Evolutionary conservation across 2,797 vertebrate genomes (phyloP), one percentile per base, ranked within the genome.

Genomic region (Acanthurus tractus): DNA sequence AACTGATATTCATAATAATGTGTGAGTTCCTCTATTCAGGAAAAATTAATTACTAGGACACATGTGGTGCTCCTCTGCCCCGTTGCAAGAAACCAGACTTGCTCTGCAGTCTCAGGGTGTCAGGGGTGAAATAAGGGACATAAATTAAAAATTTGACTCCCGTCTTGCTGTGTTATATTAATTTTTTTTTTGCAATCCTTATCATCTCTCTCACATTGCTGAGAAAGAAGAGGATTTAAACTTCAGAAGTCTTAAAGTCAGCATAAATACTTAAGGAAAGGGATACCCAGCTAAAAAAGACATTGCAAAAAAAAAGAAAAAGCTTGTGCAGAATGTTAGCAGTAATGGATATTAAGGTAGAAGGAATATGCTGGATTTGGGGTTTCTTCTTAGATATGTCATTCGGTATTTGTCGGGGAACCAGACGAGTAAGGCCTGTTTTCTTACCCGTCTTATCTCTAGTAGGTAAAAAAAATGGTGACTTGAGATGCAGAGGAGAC

Each of bases 11-110:
- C 50, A 54, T n/a, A 25, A 44, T n/a, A 8, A 54, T 52, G 54
- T 52, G 23, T 8, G 23, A 56, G 7, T 52, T 40, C 14, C 9
- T 56, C 8, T 73, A 25, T 38, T 81, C 56, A 5, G 69, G 38
- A 80, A 82, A 86, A 74, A 69, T 45, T 29, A 55, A 87, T 78
- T 69, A 75, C 59, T 69, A 70, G 56, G 52, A 63, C 70, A 77
- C 45, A 59, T 63, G 62, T 72, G 55, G 36, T 22, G 66, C 7
- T 46, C 40, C 18, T 44, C 48, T 63, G 62, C 38, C 36, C 57
- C 2, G 53, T 56, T 65, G 61, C 72, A 57, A 42, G 34, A 70
- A 49, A 25, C 17, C 48, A 6, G 38, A 23, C 38, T 48, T 23
- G 25, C 52, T 63, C 53, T 45, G 49, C 70, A 63, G 64, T 44